Base-by-base conservation (phyloP, 1,140 invertebrate species). In the Rhagoletis zephyria region DNA sequence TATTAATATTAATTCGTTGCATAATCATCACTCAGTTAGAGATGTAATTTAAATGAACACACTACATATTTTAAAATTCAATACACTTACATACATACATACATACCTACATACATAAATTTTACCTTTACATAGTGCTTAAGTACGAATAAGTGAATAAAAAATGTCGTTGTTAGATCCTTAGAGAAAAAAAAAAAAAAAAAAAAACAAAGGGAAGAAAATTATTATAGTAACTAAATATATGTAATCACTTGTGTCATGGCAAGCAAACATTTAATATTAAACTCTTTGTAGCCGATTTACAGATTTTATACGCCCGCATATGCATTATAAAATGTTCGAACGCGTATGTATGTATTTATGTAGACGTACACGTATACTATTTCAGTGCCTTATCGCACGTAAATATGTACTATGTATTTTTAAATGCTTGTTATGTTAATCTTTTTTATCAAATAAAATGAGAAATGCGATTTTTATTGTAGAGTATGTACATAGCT, bases 361-460 rank as follows among this genome's bases (percentile, higher is more conserved):
- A 81, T 81, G 74, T 81, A 56, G 19, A 19, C 48, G 74, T 81
- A 81, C 48, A 56, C 48, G 74, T 81, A 81, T 81, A 30, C 30
- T 30, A 81, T 81, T 59, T 81, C 74, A 81, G 74, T 81, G 74
- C 74, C 74, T 81, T 81, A 81, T 56, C 45, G 74, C 74, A 81
- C 74, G 74, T 56, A 56, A 81, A 81, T 81, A 81, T 81, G 48
- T 81, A 81, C 74, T 81, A 81, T 51, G 45, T 81, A 56, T 56
- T 19, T 56, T 56, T 81, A 81, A 56, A 56, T 81, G 48, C 45
- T 81, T 81, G 74, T 81, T 81, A 81, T 81, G 74, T 81, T 81
- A 81, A 81, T 81, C 45, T 81, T 81, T 81, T 81, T 81, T 81
- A 81, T 81, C 74, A 81, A 81, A 81, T 81, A 81, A 81, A 81